These are phyloP conservation scores for Phaetusa simplex DNA, from an alignment of 2,113 vertebrate genomes.

Conservation along the genomic window DNA sequence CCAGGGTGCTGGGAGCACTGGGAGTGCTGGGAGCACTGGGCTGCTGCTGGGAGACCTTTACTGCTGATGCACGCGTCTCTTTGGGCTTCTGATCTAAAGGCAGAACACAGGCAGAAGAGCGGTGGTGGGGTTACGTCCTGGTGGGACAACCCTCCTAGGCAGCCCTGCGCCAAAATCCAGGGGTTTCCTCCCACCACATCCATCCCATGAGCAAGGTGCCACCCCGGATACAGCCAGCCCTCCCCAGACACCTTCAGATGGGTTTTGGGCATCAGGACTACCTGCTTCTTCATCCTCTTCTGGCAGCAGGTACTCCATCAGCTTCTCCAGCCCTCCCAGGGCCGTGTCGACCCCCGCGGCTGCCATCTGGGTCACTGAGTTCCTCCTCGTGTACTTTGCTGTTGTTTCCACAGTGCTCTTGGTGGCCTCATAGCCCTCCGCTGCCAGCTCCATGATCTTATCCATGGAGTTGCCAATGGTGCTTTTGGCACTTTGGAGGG, in stretches of 20 bases:
- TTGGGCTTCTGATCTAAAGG: slow-evolving; percentile 13
- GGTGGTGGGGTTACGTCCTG: not conserved
- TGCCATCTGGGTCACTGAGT: slow-evolving; percentile 69
- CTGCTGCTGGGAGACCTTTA: not conserved
- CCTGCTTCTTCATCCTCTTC: slow-evolving; percentile 68
- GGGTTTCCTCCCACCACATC: not conserved
- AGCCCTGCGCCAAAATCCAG: not conserved
- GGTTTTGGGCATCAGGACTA: slow-evolving; percentile 19
- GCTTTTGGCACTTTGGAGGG: slow-evolving; percentile 70
- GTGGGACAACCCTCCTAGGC: not conserved
- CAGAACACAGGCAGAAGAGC: not conserved
- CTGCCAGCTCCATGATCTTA: slow-evolving; percentile 64
- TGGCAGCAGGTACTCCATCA: slow-evolving; percentile 74
- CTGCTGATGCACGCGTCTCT: not conserved
- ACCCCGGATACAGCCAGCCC: not conserved
- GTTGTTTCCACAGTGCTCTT: slow-evolving; percentile 61
- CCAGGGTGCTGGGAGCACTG: slow-evolving; percentile 19
- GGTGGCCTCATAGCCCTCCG: slow-evolving; percentile 60
- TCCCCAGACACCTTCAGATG: not conserved
- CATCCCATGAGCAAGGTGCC: not conserved
- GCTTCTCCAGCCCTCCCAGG: slow-evolving; percentile 72
- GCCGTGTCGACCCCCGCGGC: slow-evolving; percentile 66
- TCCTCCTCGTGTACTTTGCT: slow-evolving; percentile 60
- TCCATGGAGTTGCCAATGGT: slow-evolving; percentile 74
- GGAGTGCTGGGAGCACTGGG: not conserved